Conservation (phyloP, 2,888 invertebrate genomes). For the Villa cingulata region DNA sequence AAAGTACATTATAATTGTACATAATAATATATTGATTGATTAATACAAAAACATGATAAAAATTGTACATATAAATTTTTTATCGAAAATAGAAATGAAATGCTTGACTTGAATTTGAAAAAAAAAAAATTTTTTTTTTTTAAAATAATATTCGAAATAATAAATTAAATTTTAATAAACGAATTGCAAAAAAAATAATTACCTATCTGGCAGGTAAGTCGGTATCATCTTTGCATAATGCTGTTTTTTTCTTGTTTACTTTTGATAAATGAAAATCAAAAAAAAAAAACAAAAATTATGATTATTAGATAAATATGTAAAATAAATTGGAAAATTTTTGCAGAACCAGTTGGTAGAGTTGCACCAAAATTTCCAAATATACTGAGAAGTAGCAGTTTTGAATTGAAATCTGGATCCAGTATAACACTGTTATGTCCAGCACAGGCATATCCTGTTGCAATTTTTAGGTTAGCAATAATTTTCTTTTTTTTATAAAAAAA, state of each 20-base stretch:
- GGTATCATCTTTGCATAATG: conserved; percentile 1
- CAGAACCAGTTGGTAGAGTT: conserved; percentile 62
- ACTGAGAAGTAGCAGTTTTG: conserved; percentile 48
- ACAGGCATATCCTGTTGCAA: conserved; percentile 55
- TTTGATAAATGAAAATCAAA: too few relatives aligned
- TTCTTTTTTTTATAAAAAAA: too few relatives aligned
- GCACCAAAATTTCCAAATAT: conserved; percentile 54
- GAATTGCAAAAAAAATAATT: too few relatives aligned
- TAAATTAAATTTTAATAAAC: too few relatives aligned
- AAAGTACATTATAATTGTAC: too few relatives aligned
- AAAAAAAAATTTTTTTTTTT: not conserved
- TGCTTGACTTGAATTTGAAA: conserved; percentile 30
- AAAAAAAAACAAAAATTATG: too few relatives aligned
- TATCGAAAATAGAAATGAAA: conserved; percentile 15
- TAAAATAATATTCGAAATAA: too few relatives aligned
- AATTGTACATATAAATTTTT: not conserved
- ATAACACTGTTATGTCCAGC: conserved; percentile 51
- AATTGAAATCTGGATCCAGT: conserved; percentile 40
- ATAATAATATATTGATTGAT: too few relatives aligned
- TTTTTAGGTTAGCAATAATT: conserved; percentile 39
- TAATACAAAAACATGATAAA: too few relatives aligned
- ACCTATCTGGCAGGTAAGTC: conserved; percentile 8
- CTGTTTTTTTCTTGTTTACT: too few relatives aligned
- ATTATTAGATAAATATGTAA: not conserved
- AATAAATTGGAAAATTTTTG: conserved; percentile 14